phyloP scores from a whole-genome alignment of 2,888 invertebrate species.

The Choristoneura rosaceana region DNA sequence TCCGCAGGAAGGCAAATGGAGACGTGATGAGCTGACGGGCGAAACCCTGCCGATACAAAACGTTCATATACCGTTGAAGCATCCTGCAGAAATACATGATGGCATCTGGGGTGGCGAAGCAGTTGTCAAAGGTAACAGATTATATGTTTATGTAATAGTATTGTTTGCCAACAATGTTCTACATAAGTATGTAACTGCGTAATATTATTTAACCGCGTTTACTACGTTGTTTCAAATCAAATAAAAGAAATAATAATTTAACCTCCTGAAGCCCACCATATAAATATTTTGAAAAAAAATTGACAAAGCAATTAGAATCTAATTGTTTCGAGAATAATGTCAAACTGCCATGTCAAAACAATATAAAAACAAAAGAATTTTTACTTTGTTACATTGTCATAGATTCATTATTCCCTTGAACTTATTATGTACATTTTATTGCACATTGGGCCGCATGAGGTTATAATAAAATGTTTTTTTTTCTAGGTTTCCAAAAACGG shows the following conservation, averaged over 20 bases:
- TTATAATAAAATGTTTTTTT: too few relatives aligned
- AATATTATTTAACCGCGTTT: slow-evolving; percentile 1
- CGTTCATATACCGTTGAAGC: slow-evolving; percentile 90
- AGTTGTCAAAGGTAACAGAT: slow-evolving; percentile 89
- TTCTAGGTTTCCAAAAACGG: slow-evolving; percentile 88
- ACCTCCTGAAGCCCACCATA: too few relatives aligned
- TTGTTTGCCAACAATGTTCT: slow-evolving; percentile 39
- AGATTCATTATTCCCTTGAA: too few relatives aligned
- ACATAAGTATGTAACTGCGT: slow-evolving; percentile 8
- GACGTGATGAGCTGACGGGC: slow-evolving; percentile 89
- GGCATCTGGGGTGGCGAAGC: slow-evolving; percentile 99
- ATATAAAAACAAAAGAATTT: too few relatives aligned
- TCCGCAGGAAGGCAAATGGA: slow-evolving; percentile 90
- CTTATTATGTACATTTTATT: too few relatives aligned
- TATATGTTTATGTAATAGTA: slow-evolving; percentile 33
- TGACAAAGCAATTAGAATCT: too few relatives aligned
- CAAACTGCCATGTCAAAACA: too few relatives aligned
- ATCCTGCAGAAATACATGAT: slow-evolving; percentile 91
- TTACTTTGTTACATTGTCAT: too few relatives aligned
- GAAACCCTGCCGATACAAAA: slow-evolving; percentile 91
- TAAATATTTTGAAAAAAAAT: too few relatives aligned
- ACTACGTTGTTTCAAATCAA: not conserved
- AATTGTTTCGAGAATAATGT: too few relatives aligned
- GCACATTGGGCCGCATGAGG: too few relatives aligned
- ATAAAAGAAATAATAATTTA: not conserved